Evolutionary conservation across 2,797 vertebrate species (phyloP).

Genomic region (Myotis myotis): DNA sequence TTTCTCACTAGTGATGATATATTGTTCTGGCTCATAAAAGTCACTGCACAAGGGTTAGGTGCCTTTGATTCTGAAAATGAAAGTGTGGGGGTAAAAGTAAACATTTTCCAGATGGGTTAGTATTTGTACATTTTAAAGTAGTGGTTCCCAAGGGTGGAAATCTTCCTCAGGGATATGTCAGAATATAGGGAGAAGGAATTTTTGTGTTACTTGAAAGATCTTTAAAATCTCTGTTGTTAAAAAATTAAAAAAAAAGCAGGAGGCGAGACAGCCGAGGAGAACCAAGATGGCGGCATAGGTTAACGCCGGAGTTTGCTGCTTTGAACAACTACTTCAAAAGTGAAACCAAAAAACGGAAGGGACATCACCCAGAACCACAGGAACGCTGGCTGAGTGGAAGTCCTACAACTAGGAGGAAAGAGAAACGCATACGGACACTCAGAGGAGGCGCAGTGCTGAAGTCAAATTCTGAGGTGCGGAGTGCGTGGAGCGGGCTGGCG

Average conservation of each 20-base stretch:
- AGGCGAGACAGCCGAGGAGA: no score
- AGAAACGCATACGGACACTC: no score
- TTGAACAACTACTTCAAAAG: no score
- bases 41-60: not conserved
- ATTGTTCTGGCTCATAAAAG: not conserved
- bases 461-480: no score
- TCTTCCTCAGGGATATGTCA: not conserved
- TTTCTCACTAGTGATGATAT: not conserved
- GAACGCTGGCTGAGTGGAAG: no score
- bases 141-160: not conserved
- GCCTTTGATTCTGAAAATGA: not conserved
- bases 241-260: not conserved
- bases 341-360: no score
- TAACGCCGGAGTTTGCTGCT: no score
- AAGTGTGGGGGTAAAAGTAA: not conserved
- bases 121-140: not conserved
- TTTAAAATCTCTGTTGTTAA: not conserved
- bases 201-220: not conserved
- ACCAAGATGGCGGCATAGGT: no score
- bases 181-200: not conserved
- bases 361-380: no score
- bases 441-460: no score
- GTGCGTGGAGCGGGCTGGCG: no score
- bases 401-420: no score
- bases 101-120: not conserved